phyloP scores from a whole-genome alignment of 1,140 invertebrate genomes.

The Ladona fulva region DNA sequence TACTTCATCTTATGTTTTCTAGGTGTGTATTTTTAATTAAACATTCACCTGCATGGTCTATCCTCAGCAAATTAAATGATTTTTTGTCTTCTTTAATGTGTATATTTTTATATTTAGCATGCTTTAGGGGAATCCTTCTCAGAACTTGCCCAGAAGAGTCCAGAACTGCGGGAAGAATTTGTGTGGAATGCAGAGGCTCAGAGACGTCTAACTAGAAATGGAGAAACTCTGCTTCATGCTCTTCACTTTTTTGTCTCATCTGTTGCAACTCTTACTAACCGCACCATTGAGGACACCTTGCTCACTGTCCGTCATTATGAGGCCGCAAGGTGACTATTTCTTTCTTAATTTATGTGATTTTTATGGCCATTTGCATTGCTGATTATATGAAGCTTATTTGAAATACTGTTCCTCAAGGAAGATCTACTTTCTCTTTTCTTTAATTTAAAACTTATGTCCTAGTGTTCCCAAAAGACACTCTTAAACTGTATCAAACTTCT shows the following conservation, averaged over 20 bases:
- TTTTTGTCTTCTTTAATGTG: not conserved
- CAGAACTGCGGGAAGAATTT: conserved; percentile 91
- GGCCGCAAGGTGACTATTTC: conserved; percentile 58
- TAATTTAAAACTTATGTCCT: no score
- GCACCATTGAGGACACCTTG: conserved; percentile 94
- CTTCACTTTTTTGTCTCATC: conserved; percentile 94
- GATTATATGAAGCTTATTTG: no score
- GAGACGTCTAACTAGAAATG: conserved; percentile 85
- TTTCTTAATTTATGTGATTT: no score
- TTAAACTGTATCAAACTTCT: no score
- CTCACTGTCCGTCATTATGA: conserved; percentile 90
- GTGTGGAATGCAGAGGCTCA: conserved; percentile 93
- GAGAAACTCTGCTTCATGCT: conserved; percentile 81
- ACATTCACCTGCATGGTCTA: not conserved
- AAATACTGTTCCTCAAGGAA: no score
- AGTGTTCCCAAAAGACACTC: no score
- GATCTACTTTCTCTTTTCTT: no score
- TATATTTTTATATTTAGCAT: conserved; percentile 42
- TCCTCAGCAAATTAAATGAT: not conserved
- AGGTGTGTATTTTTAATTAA: conserved; percentile 12
- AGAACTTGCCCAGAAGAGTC: conserved; percentile 89
- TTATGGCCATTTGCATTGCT: no score
- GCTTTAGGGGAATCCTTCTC: conserved; percentile 82
- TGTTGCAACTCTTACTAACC: conserved; percentile 89
- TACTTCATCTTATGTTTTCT: conserved; percentile 16